phyloP scores from a whole-genome alignment of 2,113 vertebrate species.

The Gobio gobio region DNA sequence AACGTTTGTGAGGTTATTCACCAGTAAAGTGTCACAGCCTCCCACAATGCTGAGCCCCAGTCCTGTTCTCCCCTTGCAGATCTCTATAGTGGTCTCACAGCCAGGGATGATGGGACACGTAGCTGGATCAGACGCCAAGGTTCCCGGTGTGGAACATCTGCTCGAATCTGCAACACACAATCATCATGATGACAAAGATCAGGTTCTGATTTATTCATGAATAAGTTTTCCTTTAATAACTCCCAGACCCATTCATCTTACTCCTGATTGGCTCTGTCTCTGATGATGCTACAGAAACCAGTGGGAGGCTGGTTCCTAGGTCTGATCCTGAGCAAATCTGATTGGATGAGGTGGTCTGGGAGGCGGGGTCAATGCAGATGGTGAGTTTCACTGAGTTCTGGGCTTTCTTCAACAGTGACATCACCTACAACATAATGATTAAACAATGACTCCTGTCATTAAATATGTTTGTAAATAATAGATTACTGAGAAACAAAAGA shows the following conservation, averaged over 20 bases:
- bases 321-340: constrained; percentile 61
- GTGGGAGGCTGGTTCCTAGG: constrained; percentile 48
- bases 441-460: neutral
- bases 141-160: constrained; percentile 88
- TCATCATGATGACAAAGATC: neutral
- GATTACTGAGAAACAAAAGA: too few species aligned
- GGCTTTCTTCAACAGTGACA: constrained; percentile 76
- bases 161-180: constrained; percentile 75
- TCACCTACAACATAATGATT: constrained; percentile 72
- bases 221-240: neutral
- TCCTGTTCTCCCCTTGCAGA: constrained; percentile 93
- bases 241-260: constrained; percentile 69
- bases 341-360: constrained; percentile 52
- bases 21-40: constrained; percentile 94
- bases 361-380: constrained; percentile 70
- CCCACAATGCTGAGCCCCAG: constrained; percentile 97
- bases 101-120: constrained; percentile 97
- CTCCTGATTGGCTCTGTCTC: constrained; percentile 80
- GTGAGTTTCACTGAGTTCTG: constrained; percentile 80
- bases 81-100: constrained; percentile 96
- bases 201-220: constrained; percentile 15
- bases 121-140: constrained; percentile 84
- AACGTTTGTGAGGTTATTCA: constrained; percentile 60
- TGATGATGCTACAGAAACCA: constrained; percentile 62
- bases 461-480: neutral